Evolutionary conservation across 2,113 vertebrate species (phyloP).

Genomic region (Pyxicephalus adspersus): DNA sequence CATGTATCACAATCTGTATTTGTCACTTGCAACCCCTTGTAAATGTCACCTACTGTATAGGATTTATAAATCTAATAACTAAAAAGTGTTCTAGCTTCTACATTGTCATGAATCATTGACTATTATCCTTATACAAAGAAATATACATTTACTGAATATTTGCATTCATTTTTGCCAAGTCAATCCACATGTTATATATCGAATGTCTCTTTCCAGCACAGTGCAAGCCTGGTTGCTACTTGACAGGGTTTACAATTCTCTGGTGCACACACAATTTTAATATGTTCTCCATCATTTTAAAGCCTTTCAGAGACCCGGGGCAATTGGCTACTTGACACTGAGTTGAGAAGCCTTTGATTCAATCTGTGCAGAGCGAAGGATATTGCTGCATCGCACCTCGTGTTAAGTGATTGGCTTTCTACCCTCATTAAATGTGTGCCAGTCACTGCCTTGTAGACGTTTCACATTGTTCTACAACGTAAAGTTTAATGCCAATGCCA

Average conservation of each 20-base stretch:
- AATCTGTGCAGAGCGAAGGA: constrained; percentile 69
- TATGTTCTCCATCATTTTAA: constrained; percentile 67
- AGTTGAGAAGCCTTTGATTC: constrained; percentile 68
- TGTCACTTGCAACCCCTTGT: no score
- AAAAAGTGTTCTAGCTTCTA: no score
- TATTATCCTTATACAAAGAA: no score
- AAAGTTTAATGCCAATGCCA: constrained; percentile 62
- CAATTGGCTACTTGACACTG: constrained; percentile 68
- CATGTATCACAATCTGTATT: no score
- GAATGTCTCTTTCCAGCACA: neutral
- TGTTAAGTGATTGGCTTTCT: constrained; percentile 71
- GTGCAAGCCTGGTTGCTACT: neutral
- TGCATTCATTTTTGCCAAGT: no score
- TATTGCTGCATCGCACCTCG: constrained; percentile 67
- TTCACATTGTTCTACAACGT: constrained; percentile 64
- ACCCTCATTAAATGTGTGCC: constrained; percentile 68
- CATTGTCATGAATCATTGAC: no score
- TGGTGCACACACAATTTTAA: neutral
- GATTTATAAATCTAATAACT: no score
- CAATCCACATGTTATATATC: neutral
- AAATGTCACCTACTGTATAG: no score
- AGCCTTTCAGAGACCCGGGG: constrained; percentile 63
- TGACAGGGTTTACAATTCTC: neutral
- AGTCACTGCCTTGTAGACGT: constrained; percentile 64
- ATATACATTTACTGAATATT: no score